A percentile compares a stretch with the other conserved stretches of the same genome.
These are phyloP conservation scores for Melanargia galathea DNA, from an alignment of 2,888 invertebrate species.

Conservation along the genomic window DNA sequence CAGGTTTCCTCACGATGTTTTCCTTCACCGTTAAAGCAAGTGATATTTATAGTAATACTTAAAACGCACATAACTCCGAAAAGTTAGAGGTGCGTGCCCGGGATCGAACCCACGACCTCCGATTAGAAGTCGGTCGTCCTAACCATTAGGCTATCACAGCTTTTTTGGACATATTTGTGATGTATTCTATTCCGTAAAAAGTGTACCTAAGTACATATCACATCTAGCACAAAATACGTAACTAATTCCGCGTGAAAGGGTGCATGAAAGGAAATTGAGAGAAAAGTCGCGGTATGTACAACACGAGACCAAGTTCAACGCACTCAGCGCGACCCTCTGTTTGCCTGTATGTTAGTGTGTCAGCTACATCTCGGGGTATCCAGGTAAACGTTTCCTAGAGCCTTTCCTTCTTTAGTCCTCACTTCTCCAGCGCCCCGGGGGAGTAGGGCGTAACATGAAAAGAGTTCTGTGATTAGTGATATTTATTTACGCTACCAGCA, in stretches of 20 bases:
- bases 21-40: too few relatives aligned
- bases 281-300: constrained; percentile 38
- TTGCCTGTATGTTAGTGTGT: constrained; percentile 46
- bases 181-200: too few relatives aligned
- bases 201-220: too few relatives aligned
- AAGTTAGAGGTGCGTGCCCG: too few relatives aligned
- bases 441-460: constrained; percentile 21
- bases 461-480: constrained; percentile 20
- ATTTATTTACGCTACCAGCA: constrained; percentile 6
- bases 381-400: constrained; percentile 22
- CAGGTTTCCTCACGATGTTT: too few relatives aligned
- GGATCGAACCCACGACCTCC: too few relatives aligned
- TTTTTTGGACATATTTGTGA: too few relatives aligned
- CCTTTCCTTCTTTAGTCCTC: constrained; percentile 12
- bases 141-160: too few relatives aligned
- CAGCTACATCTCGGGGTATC: constrained; percentile 42
- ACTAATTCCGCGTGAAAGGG: constrained; percentile 32
- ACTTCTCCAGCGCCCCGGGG: constrained; percentile 14
- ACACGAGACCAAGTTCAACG: constrained; percentile 46
- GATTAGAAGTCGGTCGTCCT: too few relatives aligned
- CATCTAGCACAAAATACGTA: constrained; percentile 5
- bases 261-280: constrained; percentile 40
- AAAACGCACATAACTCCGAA: too few relatives aligned
- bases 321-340: constrained; percentile 44
- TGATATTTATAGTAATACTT: too few relatives aligned